Base-by-base conservation (phyloP, 1,140 invertebrate species). In the Contarinia nasturtii region DNA sequence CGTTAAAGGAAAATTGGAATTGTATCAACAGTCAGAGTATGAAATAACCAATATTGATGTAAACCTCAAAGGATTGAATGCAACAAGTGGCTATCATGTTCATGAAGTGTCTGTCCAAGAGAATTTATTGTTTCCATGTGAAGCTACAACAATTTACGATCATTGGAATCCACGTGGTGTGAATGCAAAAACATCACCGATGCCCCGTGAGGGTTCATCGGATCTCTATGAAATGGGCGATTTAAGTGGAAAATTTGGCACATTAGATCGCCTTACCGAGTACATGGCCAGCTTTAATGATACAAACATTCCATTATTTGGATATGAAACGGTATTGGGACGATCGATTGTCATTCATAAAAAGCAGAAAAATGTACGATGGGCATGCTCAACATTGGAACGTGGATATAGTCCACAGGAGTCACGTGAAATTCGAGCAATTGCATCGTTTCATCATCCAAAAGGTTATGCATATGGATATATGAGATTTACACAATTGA, bases 371-470 rank as follows among this genome's bases (percentile, higher is more conserved):
- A 66, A 70, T 54, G 65, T 63, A 2, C 77, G 85, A 51, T 90
- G 84, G 82, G 78, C 81, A 1, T 94, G 89, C 60, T 80, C 83
- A 1, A 80, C 78, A 0, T 73, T 93, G 27, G 82, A 87, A 61
- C 71, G 86, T 53, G 87, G 87, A 7, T 91, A 89, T 60, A 79
- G 82, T 49, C 82, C 85, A 1, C 77, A 79, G 3, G 86, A 89
- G 61, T 86, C 86, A 2, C 64, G 79, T 48, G 86, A 93, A 68
- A 69, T 91, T 33, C 70, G 84, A 44, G 87, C 77, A 7, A 86
- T 94, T 52, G 89, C 87, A 4, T 91, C 86, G 0, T 94, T 93
- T 63, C 86, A 93, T 68, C 83, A 91, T 71, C 86, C 86, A 0
- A 68, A 75, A 10, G 87, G 88, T 1, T 86, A 78, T 65, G 80